Conservation (phyloP, 2,888 invertebrate species). For the Agrenia bidenticulata region DNA sequence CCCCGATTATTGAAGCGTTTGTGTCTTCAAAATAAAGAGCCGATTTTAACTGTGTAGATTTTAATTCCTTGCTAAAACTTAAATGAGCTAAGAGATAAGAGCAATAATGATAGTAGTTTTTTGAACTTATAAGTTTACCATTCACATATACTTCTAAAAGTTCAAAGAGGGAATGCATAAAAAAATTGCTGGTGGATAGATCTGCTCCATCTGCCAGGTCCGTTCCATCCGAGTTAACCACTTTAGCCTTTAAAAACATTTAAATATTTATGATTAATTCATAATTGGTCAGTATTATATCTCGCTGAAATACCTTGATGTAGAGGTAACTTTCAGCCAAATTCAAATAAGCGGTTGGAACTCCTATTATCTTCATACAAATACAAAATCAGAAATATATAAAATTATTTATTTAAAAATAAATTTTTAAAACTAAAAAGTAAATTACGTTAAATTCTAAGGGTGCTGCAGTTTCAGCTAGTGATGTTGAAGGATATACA, state of each 20-base stretch:
- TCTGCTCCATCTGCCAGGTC: background rate
- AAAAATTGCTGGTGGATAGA: background rate
- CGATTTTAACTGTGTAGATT: background rate
- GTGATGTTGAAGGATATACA: background rate
- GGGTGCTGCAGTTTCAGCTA: background rate
- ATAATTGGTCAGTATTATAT: too few species aligned
- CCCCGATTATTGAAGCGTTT: background rate
- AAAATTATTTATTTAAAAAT: too few species aligned
- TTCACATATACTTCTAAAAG: slow-evolving; percentile 5
- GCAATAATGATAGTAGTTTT: slow-evolving; percentile 6
- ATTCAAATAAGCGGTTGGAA: background rate
- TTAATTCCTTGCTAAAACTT: background rate
- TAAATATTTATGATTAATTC: background rate
- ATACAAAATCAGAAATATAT: too few species aligned
- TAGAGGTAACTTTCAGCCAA: too few species aligned
- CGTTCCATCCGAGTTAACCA: background rate
- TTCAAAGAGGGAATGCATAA: background rate
- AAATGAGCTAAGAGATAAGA: slow-evolving; percentile 6
- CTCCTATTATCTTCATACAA: background rate
- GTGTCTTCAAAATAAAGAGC: slow-evolving; percentile 2
- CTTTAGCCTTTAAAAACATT: background rate
- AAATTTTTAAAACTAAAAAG: too few species aligned
- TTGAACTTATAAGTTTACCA: background rate
- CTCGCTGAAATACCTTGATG: too few species aligned
- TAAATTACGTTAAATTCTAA: slow-evolving; percentile 9